Percentiles rank a stretch among this genome's conserved stretches.
Evolutionary conservation across 2,113 vertebrate species (phyloP).

Genomic region (Alethe castanea): DNA sequence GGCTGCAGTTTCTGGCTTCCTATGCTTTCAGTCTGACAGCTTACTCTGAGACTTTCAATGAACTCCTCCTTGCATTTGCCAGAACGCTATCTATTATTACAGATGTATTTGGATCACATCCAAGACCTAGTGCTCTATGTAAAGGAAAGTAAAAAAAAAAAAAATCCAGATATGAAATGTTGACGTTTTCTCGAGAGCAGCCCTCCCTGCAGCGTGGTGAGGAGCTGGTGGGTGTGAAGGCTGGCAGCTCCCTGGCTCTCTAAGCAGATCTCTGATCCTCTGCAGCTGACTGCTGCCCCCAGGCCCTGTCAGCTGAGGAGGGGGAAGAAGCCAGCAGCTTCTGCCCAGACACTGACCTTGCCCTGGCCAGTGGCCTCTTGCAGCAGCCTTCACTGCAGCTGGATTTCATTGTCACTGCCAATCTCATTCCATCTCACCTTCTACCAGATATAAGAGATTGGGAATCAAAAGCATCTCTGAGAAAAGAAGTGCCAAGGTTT

Average conservation of each 20-base stretch:
- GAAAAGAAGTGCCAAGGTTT: neutral
- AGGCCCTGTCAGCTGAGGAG: neutral
- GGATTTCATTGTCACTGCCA: neutral
- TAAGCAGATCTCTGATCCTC: neutral
- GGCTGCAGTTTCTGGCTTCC: neutral
- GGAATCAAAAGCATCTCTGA: neutral
- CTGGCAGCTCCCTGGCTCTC: neutral
- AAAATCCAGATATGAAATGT: neutral
- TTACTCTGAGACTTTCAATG: neutral
- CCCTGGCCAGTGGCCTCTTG: neutral
- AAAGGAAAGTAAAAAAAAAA: neutral
- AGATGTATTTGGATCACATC: neutral
- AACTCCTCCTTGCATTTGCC: neutral
- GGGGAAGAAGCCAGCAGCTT: neutral
- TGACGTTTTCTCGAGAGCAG: accelerated
- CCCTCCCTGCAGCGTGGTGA: accelerated
- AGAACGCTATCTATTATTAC: neutral
- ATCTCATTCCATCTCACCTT: neutral
- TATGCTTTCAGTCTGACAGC: neutral
- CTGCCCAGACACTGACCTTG: neutral
- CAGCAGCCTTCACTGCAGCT: neutral
- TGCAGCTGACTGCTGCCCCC: neutral
- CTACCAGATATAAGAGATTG: neutral
- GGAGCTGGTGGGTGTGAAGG: neutral
- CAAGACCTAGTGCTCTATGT: neutral